Evolutionary conservation across 2,888 invertebrate genomes (phyloP), one percentile per base, ranked within the genome.

Genomic region (Cheilosia soror): DNA sequence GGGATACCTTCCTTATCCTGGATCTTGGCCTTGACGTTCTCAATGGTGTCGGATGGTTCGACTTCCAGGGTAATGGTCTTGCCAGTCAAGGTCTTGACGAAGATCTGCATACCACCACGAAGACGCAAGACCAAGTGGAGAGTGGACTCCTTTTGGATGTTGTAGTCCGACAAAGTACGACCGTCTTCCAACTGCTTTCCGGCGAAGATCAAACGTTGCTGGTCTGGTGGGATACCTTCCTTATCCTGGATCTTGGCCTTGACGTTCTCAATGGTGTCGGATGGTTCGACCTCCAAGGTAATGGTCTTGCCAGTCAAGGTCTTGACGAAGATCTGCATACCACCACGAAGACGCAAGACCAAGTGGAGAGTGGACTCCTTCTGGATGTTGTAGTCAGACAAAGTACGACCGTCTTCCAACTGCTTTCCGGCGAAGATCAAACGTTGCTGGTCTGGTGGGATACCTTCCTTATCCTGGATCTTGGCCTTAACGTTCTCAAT

Each of bases 141-240:
- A 0, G 89, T 89, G 0, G 88, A 88, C 40, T 96, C 96, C 92
- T 97, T 97, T 93, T 98, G 97, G 90, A 98, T 97, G 92, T 97
- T 97, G 93, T 97, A 97, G 15, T 88, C 88, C 2, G 88, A 88
- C 60, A 88, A 66, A 0, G 87, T 87, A 13, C 87, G 87, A 1
- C 87, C 87, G 20, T 87, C 87, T n/a, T 87, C 87, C 0, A 87
- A 51, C 15, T 88, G 88, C 44, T 88, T 88, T 7, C 88, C 88
- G 7, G 88, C 88, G 29, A 88, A 87, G 49, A 88, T 88, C 27
- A 88, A 62, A 87, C 88, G 88, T 13, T 88, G 88, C 57, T 88
- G 88, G 27, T 88, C 88, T 87, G 88, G 88, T 5, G 88, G 88
- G n/a, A 88, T 88, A 40, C 88, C 88, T 65, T 88, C 88, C 85